Evolutionary conservation across 1,140 invertebrate genomes (phyloP), one percentile per base, ranked within the genome.

Genomic region (Hydropsyche tenuis): DNA sequence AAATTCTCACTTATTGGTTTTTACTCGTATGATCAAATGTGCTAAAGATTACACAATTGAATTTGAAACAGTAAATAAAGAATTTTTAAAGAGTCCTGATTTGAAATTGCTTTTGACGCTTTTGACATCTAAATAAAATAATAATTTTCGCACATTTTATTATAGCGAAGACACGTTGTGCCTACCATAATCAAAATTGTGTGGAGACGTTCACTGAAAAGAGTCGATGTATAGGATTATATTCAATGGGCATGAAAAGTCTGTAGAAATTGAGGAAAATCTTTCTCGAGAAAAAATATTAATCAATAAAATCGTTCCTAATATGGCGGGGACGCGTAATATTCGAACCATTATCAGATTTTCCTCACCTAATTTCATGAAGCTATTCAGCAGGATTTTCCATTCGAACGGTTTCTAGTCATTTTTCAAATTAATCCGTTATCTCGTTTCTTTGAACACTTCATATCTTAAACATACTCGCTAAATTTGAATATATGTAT

Each of bases 161-260:
- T n/a, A n/a, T n/a, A n/a, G n/a, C n/a, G n/a, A n/a, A n/a, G n/a
- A n/a, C n/a, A n/a, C n/a, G n/a, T n/a, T n/a, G n/a, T n/a, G n/a
- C n/a, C 45, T 46, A 3, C 45, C 12, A 16, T 12, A 2, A 16
- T 46, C 45, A 16, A n/a, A 16, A 46, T 46, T 46, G 45, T 16
- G 45, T 3, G 42, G 45, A 46, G 11, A n/a, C 45, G 45, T 46
- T 16, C 12, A n/a, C 11, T 16, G 14, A n/a, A n/a, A 16, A 46
- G 18, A 46, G 45, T 12, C 14, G 45, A 12, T 46, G 18, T 46
- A 46, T 46, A 46, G 45, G 45, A 46, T 46, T 46, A 46, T 46
- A 46, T 46, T 46, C 45, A 46, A 46, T 46, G 45, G 45, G 45
- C 45, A 46, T 46, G 45, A 46, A 46, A 46, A 46, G 18, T 46